Evolutionary conservation across 2,888 invertebrate species (phyloP).

Genomic region (Watsonalla cultraria): DNA sequence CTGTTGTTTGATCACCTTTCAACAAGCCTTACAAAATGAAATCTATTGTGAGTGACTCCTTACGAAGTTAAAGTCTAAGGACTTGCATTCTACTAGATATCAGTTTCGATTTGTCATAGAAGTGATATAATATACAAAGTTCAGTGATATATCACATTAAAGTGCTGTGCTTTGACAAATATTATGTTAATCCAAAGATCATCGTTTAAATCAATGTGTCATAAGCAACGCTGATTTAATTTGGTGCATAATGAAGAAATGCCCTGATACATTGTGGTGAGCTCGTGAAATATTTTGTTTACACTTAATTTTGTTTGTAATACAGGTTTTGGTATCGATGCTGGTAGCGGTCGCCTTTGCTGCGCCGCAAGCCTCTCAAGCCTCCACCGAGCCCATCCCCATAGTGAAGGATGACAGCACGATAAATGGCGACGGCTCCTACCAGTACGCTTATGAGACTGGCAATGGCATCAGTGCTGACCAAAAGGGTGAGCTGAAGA

Average conservation of each 20-base stretch:
- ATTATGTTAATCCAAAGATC: not conserved
- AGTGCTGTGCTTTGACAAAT: slow-evolving; percentile 1
- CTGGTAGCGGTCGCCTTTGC: slow-evolving; percentile 53
- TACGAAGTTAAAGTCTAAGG: slow-evolving; percentile 13
- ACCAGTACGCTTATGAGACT: slow-evolving; percentile 81
- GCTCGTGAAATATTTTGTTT: too few relatives aligned
- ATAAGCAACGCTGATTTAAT: not conserved
- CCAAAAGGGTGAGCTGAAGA: slow-evolving; percentile 80
- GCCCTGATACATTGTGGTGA: too few relatives aligned
- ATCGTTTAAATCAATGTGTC: not conserved
- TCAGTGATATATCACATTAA: slow-evolving; percentile 19
- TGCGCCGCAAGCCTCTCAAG: slow-evolving; percentile 47
- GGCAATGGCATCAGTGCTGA: slow-evolving; percentile 82
- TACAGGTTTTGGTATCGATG: slow-evolving; percentile 58
- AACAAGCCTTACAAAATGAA: slow-evolving; percentile 59
- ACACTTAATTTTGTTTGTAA: not conserved
- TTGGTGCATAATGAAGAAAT: not conserved
- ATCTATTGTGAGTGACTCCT: slow-evolving; percentile 62
- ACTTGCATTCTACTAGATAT: not conserved
- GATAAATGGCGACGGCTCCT: slow-evolving; percentile 80
- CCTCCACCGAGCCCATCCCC: slow-evolving; percentile 57
- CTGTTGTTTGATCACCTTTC: slow-evolving; percentile 42
- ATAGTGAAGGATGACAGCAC: slow-evolving; percentile 80
- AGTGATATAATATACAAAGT: slow-evolving; percentile 15
- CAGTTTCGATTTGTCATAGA: not conserved